Percentiles rank a stretch among this genome's conserved stretches.
phyloP scores from a whole-genome alignment of 1,140 invertebrate genomes.

The Drosophila insularis region DNA sequence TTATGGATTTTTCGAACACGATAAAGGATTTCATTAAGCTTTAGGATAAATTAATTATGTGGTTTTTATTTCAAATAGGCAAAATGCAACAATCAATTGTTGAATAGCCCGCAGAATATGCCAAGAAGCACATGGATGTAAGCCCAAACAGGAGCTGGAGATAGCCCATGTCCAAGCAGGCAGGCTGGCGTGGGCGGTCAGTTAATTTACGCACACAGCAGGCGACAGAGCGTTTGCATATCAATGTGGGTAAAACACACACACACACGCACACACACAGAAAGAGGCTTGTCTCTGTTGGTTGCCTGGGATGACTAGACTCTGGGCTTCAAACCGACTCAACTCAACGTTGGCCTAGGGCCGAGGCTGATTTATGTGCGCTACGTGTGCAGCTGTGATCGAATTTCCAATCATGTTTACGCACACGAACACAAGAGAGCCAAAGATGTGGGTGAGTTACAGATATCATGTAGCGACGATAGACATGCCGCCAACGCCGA shows the following conservation, averaged over 20 bases:
- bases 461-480: conserved; percentile 59
- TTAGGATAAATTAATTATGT: conserved; percentile 62
- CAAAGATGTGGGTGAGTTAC: conserved; percentile 7
- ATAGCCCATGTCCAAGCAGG: neutral
- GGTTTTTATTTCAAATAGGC: conserved; percentile 35
- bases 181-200: conserved; percentile 22
- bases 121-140: conserved; percentile 29
- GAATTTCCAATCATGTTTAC: conserved; percentile 81
- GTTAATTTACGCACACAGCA: conserved; percentile 68
- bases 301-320: conserved; percentile 48
- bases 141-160: neutral
- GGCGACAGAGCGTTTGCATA: conserved; percentile 59
- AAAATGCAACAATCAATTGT: conserved; percentile 72
- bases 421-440: conserved; percentile 34
- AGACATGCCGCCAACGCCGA: conserved; percentile 66
- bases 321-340: conserved; percentile 56
- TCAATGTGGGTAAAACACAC: conserved; percentile 47
- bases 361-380: conserved; percentile 73
- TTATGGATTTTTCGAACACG: conserved; percentile 44
- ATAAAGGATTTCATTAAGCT: conserved; percentile 33
- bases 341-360: conserved; percentile 34
- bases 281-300: conserved; percentile 55
- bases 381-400: conserved; percentile 80
- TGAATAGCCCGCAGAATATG: conserved; percentile 40
- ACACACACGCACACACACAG: neutral